Percentiles rank a stretch among this genome's conserved stretches.
Evolutionary conservation across 2,113 vertebrate genomes (phyloP).

Genomic region (Trogon surrucura): DNA sequence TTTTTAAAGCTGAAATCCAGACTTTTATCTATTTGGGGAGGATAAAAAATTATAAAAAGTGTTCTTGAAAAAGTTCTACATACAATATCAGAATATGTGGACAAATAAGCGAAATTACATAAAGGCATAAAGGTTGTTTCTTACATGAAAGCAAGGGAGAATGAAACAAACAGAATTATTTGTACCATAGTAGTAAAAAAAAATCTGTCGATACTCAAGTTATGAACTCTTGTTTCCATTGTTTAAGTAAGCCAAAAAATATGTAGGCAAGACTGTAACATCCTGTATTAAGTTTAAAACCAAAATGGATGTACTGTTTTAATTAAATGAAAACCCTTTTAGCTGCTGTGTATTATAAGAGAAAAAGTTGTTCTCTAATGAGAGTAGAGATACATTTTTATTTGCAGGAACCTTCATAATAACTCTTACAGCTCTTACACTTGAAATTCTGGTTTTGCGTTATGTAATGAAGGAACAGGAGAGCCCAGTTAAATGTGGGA

Average conservation of each 20-base stretch:
- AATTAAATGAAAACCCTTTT: background rate
- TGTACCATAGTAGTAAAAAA: background rate
- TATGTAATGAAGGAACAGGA: background rate
- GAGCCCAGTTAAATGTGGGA: background rate
- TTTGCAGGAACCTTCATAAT: background rate
- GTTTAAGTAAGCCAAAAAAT: slow-evolving; percentile 11
- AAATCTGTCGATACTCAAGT: background rate
- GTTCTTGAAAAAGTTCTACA: background rate
- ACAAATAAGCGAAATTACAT: background rate
- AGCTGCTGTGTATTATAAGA: background rate
- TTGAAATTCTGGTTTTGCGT: background rate
- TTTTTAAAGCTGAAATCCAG: background rate
- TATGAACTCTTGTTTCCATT: background rate
- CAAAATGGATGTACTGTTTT: background rate
- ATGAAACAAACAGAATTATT: background rate
- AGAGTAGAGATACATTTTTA: background rate
- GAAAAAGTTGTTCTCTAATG: background rate
- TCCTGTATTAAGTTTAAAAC: background rate
- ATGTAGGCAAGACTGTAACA: background rate
- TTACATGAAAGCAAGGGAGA: background rate
- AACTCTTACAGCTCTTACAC: background rate
- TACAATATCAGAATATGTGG: background rate
- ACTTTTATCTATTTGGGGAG: background rate
- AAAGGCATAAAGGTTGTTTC: background rate
- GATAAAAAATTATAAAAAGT: background rate